Percentiles rank a stretch among this genome's conserved stretches.
phyloP scores from a whole-genome alignment of 2,113 vertebrate genomes.

The Thymallus thymallus region DNA sequence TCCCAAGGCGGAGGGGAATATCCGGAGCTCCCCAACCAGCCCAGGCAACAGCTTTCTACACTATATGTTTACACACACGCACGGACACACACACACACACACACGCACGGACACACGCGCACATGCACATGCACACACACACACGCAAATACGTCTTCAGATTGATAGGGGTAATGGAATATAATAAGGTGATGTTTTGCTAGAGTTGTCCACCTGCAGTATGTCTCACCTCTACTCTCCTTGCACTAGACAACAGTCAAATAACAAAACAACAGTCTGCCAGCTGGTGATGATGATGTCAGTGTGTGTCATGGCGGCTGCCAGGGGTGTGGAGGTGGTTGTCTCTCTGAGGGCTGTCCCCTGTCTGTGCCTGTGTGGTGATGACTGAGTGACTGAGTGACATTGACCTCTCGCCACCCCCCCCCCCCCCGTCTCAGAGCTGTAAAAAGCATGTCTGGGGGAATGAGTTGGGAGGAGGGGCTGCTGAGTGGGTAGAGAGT shows the following conservation, averaged over 20 bases:
- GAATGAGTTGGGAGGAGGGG: slow-evolving; percentile 33
- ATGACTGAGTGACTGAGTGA: slow-evolving; percentile 53
- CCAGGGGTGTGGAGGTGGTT: neutral
- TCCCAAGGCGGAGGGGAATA: slow-evolving; percentile 47
- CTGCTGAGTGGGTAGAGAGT: slow-evolving; percentile 37
- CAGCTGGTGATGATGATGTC: neutral
- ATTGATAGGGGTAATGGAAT: slow-evolving; percentile 37
- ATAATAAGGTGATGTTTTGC: slow-evolving; percentile 22
- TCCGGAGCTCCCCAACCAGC: slow-evolving; percentile 25
- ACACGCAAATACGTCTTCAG: slow-evolving; percentile 14
- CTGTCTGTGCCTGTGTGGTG: neutral
- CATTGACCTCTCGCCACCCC: slow-evolving; percentile 70
- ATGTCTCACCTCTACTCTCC: too few species aligned
- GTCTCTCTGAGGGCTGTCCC: neutral
- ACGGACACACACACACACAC: slow-evolving; percentile 5
- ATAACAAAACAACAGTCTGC: neutral
- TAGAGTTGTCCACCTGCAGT: too few species aligned
- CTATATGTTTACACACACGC: neutral
- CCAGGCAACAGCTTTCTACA: neutral
- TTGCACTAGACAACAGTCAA: too few species aligned
- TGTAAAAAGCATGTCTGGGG: slow-evolving; percentile 76
- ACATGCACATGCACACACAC: neutral
- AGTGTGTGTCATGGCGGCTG: neutral
- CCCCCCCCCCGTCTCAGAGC: slow-evolving; percentile 61
- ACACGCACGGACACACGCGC: neutral